Conservation (phyloP, 2,888 invertebrate species). For the Cheilosia scutellata region DNA sequence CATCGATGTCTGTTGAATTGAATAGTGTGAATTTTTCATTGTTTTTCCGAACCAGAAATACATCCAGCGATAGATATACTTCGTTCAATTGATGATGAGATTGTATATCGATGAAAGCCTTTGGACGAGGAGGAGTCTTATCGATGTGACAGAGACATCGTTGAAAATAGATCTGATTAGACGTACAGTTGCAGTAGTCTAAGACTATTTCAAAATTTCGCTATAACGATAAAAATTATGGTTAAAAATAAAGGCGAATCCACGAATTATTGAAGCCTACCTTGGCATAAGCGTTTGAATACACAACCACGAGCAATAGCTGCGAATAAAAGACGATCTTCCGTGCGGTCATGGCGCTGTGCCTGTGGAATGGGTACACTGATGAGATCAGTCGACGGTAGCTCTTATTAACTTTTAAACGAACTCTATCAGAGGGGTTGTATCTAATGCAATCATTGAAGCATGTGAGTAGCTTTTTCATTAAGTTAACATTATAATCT, state of each 20-base stretch:
- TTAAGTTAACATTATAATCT: no score
- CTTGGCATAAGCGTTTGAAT: no score
- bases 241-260: neutral
- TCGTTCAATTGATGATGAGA: neutral
- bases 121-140: neutral
- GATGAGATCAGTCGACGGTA: no score
- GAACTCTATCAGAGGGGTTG: no score
- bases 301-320: no score
- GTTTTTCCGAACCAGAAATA: neutral
- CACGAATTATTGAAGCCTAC: no score
- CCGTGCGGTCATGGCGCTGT: no score
- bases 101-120: neutral
- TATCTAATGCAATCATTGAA: no score
- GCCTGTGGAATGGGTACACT: no score
- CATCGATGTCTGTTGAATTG: slow-evolving; percentile 3
- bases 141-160: neutral
- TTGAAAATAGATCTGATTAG: neutral
- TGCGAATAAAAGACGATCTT: neutral
- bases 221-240: neutral
- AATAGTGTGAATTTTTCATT: neutral
- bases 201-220: neutral
- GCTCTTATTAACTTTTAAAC: no score
- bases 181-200: neutral
- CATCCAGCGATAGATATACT: neutral
- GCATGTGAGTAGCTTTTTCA: no score